These are phyloP conservation scores for Trichogramma pretiosum DNA, from an alignment of 1,140 invertebrate species.

Conservation along the genomic window DNA sequence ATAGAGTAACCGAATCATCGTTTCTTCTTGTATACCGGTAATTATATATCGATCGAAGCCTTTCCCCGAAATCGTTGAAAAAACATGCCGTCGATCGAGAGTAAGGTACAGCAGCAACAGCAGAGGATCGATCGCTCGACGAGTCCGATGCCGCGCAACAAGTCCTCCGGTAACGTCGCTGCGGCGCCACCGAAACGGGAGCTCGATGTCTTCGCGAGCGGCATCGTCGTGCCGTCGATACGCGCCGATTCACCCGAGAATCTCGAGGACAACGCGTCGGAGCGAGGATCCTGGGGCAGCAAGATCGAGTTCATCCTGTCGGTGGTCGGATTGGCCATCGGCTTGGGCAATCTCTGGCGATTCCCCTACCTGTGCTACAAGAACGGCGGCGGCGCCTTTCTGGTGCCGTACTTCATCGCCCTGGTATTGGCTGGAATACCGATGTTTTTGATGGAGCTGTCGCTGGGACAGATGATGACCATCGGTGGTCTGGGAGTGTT, in stretches of 20 bases:
- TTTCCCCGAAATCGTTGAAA: too few species aligned
- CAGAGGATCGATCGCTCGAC: slow-evolving; percentile 33
- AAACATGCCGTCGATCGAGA: slow-evolving; percentile 23
- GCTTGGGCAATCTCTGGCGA: slow-evolving; percentile 54
- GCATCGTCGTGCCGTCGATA: background rate
- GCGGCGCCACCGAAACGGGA: slow-evolving; percentile 12
- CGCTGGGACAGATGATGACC: slow-evolving; percentile 85
- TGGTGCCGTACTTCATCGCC: slow-evolving; percentile 89
- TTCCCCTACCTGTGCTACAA: slow-evolving; percentile 55
- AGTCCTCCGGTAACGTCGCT: slow-evolving; percentile 13
- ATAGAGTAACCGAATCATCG: too few species aligned
- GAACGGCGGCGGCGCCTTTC: slow-evolving; percentile 70
- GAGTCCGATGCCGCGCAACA: slow-evolving; percentile 26
- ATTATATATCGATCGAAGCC: too few species aligned
- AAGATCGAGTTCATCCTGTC: slow-evolving; percentile 39
- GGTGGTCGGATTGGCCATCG: slow-evolving; percentile 43
- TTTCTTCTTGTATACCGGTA: too few species aligned
- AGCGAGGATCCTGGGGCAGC: slow-evolving; percentile 34
- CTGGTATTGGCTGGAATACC: slow-evolving; percentile 84
- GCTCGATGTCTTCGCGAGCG: slow-evolving; percentile 18
- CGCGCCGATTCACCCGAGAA: background rate
- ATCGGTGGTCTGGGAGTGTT: slow-evolving; percentile 89
- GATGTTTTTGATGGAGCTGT: slow-evolving; percentile 90
- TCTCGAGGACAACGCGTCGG: slow-evolving; percentile 16
- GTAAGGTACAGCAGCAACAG: slow-evolving; percentile 3